A percentile compares a stretch with the other conserved stretches of the same genome.
Evolutionary conservation across 2,888 invertebrate genomes (phyloP).

Genomic region (Lobophora halterata): DNA sequence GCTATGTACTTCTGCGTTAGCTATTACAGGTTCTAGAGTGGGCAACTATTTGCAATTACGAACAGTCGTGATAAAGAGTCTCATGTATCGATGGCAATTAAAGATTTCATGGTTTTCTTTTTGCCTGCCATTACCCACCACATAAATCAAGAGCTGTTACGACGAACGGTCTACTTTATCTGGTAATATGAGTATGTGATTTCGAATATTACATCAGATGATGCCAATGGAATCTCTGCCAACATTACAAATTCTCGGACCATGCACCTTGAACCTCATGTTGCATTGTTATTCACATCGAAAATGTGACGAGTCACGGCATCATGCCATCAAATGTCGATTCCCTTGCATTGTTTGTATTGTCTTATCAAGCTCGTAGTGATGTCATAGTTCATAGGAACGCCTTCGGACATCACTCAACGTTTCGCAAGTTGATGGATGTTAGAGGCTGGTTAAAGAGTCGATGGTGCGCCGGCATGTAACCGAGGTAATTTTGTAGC

Average conservation of each 20-base stretch:
- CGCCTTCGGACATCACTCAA: constrained; percentile 48
- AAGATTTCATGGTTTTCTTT: constrained; percentile 31
- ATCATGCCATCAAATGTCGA: constrained; percentile 57
- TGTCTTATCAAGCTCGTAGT: constrained; percentile 54
- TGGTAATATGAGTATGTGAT: constrained; percentile 27
- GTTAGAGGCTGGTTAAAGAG: constrained; percentile 32
- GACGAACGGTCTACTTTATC: constrained; percentile 26
- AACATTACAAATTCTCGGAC: constrained; percentile 37
- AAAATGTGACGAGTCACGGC: constrained; percentile 58
- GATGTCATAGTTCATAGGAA: constrained; percentile 72
- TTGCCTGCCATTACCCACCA: constrained; percentile 19
- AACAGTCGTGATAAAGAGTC: constrained; percentile 19
- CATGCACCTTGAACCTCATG: constrained; percentile 53
- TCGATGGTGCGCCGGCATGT: constrained; percentile 34
- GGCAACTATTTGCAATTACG: constrained; percentile 15
- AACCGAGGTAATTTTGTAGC: constrained; percentile 42
- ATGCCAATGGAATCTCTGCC: constrained; percentile 21
- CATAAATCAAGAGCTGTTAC: constrained; percentile 22
- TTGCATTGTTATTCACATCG: constrained; percentile 65
- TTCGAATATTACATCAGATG: constrained; percentile 25
- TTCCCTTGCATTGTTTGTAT: constrained; percentile 69
- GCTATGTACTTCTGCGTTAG: constrained; percentile 10
- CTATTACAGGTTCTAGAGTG: constrained; percentile 7
- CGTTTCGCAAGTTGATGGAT: constrained; percentile 61
- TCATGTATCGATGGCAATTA: constrained; percentile 26